These are phyloP conservation scores for Graphium colonna DNA, from an alignment of 2,888 invertebrate genomes.

Conservation along the genomic window DNA sequence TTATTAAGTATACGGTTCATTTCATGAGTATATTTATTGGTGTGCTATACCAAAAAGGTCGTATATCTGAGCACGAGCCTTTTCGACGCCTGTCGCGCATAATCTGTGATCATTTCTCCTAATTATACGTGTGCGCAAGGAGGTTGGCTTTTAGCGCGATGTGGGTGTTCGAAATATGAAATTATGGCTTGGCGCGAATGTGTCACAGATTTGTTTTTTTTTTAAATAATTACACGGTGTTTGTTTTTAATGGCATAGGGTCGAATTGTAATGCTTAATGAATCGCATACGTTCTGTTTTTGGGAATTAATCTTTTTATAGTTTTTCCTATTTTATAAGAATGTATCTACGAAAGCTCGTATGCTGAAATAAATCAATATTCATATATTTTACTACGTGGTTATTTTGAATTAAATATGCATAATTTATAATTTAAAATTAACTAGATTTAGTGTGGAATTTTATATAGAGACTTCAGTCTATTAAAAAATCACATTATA, in stretches of 20 bases:
- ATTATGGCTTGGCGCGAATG: constrained; percentile 71
- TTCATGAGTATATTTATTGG: constrained; percentile 64
- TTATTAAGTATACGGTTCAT: constrained; percentile 53
- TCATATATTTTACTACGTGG: background rate
- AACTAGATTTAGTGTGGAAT: no score
- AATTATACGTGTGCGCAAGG: constrained; percentile 68
- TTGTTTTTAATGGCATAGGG: constrained; percentile 33
- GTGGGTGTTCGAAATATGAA: constrained; percentile 77
- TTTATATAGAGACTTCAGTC: no score
- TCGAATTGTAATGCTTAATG: background rate
- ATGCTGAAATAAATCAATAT: background rate
- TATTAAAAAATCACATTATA: no score
- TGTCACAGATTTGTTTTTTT: constrained; percentile 59
- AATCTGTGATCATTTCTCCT: constrained; percentile 70
- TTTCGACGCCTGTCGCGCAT: constrained; percentile 76
- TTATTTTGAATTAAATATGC: background rate
- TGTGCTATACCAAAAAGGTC: constrained; percentile 61
- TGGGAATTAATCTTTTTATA: background rate
- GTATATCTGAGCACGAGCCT: constrained; percentile 68
- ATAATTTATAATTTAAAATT: background rate
- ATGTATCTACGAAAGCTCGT: no score
- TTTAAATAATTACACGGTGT: constrained; percentile 41
- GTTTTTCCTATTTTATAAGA: background rate
- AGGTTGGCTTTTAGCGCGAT: constrained; percentile 60
- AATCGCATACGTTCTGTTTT: background rate